These are phyloP conservation scores for Aurelia aurita complex sp. Pacific DNA, from an alignment of 30 jellyfish, hydroid and myxozoan species.

Conservation along the genomic window DNA sequence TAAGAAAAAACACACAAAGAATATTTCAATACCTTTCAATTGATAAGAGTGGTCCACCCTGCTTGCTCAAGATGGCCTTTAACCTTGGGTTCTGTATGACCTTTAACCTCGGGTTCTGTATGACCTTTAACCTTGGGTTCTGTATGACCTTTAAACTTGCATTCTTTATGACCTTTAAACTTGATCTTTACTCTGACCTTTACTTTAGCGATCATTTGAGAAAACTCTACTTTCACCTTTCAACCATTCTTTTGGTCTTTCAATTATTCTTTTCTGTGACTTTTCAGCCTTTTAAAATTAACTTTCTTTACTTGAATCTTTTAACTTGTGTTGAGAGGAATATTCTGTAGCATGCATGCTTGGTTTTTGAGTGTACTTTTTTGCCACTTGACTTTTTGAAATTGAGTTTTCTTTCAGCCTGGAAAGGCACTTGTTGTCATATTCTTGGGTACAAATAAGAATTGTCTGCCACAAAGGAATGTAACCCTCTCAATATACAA, in stretches of 20 bases:
- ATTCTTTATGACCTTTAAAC: conserved; percentile 16
- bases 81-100: conserved; percentile 35
- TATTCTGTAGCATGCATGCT: conserved; percentile 13
- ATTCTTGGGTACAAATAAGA: too few relatives aligned
- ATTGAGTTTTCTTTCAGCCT: too few relatives aligned
- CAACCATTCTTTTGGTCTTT: conserved; percentile 7
- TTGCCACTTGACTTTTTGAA: conserved; percentile 14
- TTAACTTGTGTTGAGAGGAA: neutral
- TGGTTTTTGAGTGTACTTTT: conserved; percentile 19
- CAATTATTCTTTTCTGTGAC: neutral
- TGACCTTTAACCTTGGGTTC: conserved; percentile 30
- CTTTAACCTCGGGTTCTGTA: conserved; percentile 7
- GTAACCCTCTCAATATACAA: too few relatives aligned
- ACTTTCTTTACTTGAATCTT: neutral
- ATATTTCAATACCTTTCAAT: conserved; percentile 17
- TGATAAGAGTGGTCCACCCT: conserved; percentile 41
- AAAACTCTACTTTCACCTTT: conserved; percentile 25
- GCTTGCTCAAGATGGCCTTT: conserved; percentile 49
- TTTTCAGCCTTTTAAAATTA: conserved; percentile 2
- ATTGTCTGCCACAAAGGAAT: too few relatives aligned
- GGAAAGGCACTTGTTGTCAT: too few relatives aligned
- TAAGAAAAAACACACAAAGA: conserved; percentile 17
- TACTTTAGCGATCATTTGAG: conserved; percentile 13
- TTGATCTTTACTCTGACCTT: conserved; percentile 18
- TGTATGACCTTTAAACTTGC: conserved; percentile 12